A percentile compares a stretch with the other conserved stretches of the same genome.
phyloP scores from a whole-genome alignment of 2,113 vertebrate genomes.

The Oceanodroma tethys region DNA sequence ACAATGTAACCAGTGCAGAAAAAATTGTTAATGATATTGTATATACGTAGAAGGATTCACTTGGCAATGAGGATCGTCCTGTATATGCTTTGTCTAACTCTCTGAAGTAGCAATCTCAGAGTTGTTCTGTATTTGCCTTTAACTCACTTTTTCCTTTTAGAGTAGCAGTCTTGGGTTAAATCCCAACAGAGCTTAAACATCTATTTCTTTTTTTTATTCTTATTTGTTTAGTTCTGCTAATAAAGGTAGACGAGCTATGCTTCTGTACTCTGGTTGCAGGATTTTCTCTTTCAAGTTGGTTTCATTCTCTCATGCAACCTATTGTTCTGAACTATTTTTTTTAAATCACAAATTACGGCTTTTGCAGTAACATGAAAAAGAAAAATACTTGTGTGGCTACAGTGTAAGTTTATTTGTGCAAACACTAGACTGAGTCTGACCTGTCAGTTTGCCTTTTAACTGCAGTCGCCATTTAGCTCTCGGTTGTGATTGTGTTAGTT shows the following conservation, averaged over 20 bases:
- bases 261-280: background rate
- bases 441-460: background rate
- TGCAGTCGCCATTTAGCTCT: background rate
- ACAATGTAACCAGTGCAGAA: background rate
- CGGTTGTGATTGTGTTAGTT: conserved; percentile 11
- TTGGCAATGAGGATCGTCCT: background rate
- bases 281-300: background rate
- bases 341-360: background rate
- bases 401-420: background rate
- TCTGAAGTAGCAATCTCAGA: background rate
- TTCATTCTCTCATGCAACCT: background rate
- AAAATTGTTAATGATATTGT: background rate
- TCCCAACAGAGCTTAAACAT: background rate
- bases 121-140: background rate
- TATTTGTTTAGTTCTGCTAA: background rate
- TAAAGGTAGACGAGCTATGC: background rate
- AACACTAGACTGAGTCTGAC: background rate
- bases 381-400: no score
- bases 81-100: background rate
- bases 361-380: background rate
- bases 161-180: background rate
- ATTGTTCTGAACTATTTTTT: background rate
- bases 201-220: background rate
- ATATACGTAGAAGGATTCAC: background rate
- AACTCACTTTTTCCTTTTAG: background rate